Base-by-base conservation (phyloP, 1,140 invertebrate species). In the Odontomachus brunneus region DNA sequence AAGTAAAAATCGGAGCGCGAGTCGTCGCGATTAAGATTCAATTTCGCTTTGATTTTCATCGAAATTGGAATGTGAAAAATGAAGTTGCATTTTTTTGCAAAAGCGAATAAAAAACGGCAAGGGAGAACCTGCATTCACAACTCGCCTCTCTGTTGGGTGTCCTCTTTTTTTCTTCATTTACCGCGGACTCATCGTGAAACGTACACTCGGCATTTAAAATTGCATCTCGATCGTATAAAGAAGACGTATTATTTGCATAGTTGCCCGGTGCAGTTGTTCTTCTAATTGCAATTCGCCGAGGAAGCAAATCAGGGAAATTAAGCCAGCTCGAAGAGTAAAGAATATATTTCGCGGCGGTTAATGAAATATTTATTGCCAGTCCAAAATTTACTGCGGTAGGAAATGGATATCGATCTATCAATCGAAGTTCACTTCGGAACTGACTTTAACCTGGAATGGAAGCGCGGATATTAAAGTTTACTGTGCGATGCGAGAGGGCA, bases 361-460 rank as follows among this genome's bases (percentile, higher is more conserved):
- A 80, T 69, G 75, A 80, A 80, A 80, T 71, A 80, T 80, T 80
- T 71, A 80, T 80, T 71, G 57, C 53, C 14, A 11, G 65, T 57
- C 44, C 51, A 33, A 78, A 78, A 69, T 78, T 78, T 67, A 57
- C 33, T 44, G 51, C 63, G 33, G 53, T 69, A 71, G 38, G 51
- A 71, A 57, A 69, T 26, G 65, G 22, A 69, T 29, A 71, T 80
- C 65, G 63, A 80, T 80, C 65, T 80, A 80, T 80, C 75, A 57
- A 71, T 80, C 14, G 65, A 24, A 69, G 14, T 71, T 80, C 71
- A 26, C 33, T 80, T 69, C 63, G 72, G 38, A 29, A 74, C 55
- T 12, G 17, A 17, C 33, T 80, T 71, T 80, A 33, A 38, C 51
- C 24, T 22, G 53, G 33, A 69, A 71, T 38, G 19, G 33, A 57